Evolutionary conservation across 2,888 invertebrate species (phyloP), one percentile per base, ranked within the genome.

Genomic region (Deilephila porcellus): DNA sequence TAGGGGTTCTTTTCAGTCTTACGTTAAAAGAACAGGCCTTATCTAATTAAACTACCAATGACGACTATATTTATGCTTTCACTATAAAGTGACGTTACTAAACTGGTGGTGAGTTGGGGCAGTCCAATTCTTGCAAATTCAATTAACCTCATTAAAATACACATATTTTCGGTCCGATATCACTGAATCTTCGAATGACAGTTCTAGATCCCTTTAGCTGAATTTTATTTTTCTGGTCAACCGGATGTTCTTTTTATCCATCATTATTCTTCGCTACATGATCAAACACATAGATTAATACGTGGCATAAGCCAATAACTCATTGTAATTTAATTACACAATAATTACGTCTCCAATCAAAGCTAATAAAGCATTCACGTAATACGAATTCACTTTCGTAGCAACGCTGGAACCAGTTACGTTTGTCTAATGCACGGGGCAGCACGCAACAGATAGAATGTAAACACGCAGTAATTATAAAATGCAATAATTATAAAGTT

Each of bases 391-490:
- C 67, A 52, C 67, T 67, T 67, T 67, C 67, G 25, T 52, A 67
- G 25, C 45, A 67, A 67, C 52, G 5, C 52, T 67, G 67, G 25
- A 67, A 67, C 67, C 45, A 67, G 67, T 67, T 73, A 52, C 73
- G 60, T 72, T 63, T 60, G 52, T 71, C 70, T 74, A 76, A 59
- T 71, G 60, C 73, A 7, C 34, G 59, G 59, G 37, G 73, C 71
- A 71, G 62, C 74, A 78, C 74, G 79, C 76, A 77, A 75, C 74
- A 62, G 73, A 72, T 75, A 78, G 76, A 77, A 64, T 53, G 71
- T 52, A 72, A 67, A 71, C 74, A 76, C 72, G 78, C 73, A 78
- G 78, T 82, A 72, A 78, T 76, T 62, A 74, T 76, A 74, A 75
- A 78, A 73, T 62, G 70, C 56, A 25, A 56, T 71, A 34, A 74